Evolutionary conservation across 2,797 vertebrate species (phyloP).

Genomic region (Ceryle rudis): DNA sequence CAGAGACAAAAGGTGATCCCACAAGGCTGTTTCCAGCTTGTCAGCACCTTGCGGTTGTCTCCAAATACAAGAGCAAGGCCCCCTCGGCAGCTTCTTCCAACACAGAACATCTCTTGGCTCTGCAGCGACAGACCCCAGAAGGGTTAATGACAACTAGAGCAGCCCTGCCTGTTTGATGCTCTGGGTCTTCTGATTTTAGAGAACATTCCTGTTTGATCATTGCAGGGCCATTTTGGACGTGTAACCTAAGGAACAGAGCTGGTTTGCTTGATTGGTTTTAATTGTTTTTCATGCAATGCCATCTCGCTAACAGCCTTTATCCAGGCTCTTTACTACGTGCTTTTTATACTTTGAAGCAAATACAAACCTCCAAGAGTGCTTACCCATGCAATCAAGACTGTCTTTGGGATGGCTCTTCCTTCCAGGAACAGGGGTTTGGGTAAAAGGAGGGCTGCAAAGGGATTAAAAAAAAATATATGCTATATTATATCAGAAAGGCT

Average conservation of each 20-base stretch:
- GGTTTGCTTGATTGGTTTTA: neutral
- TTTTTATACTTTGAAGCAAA: neutral
- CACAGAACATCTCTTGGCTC: neutral
- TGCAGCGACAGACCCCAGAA: neutral
- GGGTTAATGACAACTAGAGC: neutral
- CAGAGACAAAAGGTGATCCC: neutral
- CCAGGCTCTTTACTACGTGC: neutral
- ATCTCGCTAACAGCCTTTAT: neutral
- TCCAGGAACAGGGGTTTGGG: slow-evolving; percentile 73
- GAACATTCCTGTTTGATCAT: neutral
- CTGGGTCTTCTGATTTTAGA: neutral
- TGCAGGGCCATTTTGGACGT: neutral
- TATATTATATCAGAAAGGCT: neutral
- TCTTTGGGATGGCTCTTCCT: slow-evolving; percentile 74
- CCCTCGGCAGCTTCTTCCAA: neutral
- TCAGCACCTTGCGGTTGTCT: neutral
- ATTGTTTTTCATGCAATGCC: neutral
- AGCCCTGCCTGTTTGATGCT: neutral
- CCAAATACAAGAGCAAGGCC: neutral
- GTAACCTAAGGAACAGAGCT: neutral
- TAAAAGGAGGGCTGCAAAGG: slow-evolving; percentile 69
- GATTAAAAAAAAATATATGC: neutral
- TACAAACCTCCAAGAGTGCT: neutral
- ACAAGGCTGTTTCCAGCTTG: neutral
- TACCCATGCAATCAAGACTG: slow-evolving; percentile 75